Conservation (phyloP, 2,113 vertebrate species). For the Cyanocitta stelleri region DNA sequence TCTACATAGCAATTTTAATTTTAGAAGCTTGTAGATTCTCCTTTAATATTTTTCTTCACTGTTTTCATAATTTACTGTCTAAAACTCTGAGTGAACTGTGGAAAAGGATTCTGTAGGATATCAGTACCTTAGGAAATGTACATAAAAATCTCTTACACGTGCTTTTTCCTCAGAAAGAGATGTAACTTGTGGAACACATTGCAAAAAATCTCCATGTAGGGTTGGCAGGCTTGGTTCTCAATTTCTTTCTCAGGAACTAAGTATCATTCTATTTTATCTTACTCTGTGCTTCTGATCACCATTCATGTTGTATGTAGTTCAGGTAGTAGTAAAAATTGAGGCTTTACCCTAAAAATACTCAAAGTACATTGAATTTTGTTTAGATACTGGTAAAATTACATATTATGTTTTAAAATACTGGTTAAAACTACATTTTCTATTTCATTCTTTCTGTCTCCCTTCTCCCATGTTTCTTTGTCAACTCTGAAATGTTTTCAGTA, state of each 20-base stretch:
- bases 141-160: background rate
- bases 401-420: background rate
- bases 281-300: background rate
- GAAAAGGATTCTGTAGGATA: background rate
- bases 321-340: background rate
- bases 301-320: background rate
- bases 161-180: background rate
- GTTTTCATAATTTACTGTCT: background rate
- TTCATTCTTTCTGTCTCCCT: background rate
- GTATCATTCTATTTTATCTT: background rate
- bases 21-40: background rate
- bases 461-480: background rate
- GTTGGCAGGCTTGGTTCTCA: background rate
- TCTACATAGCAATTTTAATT: background rate
- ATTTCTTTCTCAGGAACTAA: background rate
- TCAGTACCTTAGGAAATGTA: background rate
- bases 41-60: background rate
- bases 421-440: background rate
- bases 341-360: background rate
- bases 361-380: background rate
- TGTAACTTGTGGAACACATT: background rate
- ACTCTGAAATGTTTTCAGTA: background rate
- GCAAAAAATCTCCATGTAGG: background rate
- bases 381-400: background rate
- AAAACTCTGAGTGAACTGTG: background rate